Evolutionary conservation across 2,797 vertebrate genomes (phyloP), one percentile per base, ranked within the genome.

Genomic region (Peromyscus nudipes): DNA sequence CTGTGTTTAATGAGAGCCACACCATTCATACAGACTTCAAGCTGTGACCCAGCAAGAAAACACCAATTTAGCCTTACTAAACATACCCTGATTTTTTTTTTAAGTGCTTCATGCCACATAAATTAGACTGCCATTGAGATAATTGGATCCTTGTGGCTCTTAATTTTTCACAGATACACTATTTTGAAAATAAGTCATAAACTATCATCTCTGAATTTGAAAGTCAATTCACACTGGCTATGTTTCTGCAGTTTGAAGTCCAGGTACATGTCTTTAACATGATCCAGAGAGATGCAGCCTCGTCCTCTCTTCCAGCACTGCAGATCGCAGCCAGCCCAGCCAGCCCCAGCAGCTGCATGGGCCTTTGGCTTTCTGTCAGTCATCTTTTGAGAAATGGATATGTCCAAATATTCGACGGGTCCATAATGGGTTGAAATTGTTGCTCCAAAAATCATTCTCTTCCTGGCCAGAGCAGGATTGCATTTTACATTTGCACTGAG

Each of bases 161-260:
- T 98, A 97, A 95, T 98, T 98, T 98, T 96, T 98, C 97, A 52
- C 95, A 96, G 95, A 94, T 95, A 95, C 40, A 67, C 46, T 98
- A 96, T 98, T 97, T 98, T 97, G 96, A 97, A 98, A 98, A 98
- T 98, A 97, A 98, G 97, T 89, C 62, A n/a, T 57, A 89, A 97
- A 91, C 64, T 52, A 81, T 91, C 89, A 94, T 92, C 89, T 96
- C 80, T 52, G 88, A 92, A 93, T 46, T 82, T 17, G 65, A 52
- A 81, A 93, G 16, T 46, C 49, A 75, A 89, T 96, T 91, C 40
- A 69, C 29, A 37, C 19, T 25, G 71, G 57, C 73, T 46, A 11
- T 19, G 4, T 64, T 84, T 96, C 80, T 40, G 34, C 40, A 9
- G 11, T n/a, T 62, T 52, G 6, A 2, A 52, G 85, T 27, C 52